These are phyloP conservation scores for Antigone vipio DNA, from an alignment of 2,113 vertebrate species.

Conservation along the genomic window DNA sequence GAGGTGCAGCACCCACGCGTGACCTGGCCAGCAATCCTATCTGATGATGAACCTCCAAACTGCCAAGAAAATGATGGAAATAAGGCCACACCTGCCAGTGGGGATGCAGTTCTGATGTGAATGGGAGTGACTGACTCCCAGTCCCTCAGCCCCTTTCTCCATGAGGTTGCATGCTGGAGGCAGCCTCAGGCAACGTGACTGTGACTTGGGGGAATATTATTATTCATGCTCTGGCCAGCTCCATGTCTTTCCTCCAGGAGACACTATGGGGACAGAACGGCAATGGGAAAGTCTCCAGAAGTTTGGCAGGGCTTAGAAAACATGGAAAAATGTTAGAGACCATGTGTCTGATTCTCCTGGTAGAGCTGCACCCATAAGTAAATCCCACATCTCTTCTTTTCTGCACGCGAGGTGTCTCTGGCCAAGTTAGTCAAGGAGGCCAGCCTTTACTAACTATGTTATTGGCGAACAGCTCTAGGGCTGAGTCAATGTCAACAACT, in stretches of 20 bases:
- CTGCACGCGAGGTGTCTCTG: fast-evolving
- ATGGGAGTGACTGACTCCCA: neutral
- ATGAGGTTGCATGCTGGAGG: neutral
- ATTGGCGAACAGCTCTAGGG: neutral
- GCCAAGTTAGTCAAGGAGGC: neutral
- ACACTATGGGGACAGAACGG: neutral
- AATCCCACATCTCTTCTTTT: neutral
- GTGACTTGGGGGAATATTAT: neutral
- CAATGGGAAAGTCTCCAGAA: neutral
- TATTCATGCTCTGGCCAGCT: neutral
- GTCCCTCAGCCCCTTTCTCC: neutral
- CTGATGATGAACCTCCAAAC: neutral
- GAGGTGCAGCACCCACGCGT: fast-evolving
- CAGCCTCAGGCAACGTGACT: neutral
- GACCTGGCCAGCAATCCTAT: neutral
- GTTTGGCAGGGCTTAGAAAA: neutral
- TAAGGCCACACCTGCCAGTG: neutral
- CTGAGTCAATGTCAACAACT: neutral
- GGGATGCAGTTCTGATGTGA: neutral
- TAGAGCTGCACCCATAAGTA: neutral
- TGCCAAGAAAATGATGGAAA: neutral
- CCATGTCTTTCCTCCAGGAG: neutral
- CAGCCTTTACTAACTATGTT: neutral
- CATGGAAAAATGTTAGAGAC: neutral
- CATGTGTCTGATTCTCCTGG: neutral